These are phyloP conservation scores for Pelusios castaneus DNA, from an alignment of 2,113 vertebrate species.

Conservation along the genomic window DNA sequence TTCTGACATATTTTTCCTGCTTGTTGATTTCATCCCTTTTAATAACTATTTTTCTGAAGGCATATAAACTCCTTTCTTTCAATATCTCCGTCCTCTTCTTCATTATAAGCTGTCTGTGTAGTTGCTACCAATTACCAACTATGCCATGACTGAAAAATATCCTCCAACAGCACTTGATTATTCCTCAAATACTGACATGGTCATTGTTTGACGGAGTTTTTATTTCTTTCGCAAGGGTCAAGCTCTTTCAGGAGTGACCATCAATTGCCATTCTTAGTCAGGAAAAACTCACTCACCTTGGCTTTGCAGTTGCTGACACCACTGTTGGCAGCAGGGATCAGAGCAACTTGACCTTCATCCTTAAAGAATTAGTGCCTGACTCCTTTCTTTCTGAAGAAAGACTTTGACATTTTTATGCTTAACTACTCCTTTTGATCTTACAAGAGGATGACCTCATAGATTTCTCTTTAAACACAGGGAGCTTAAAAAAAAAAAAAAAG, in stretches of 20 bases:
- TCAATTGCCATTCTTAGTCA: not conserved
- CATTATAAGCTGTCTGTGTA: not conserved
- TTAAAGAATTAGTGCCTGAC: conserved; percentile 4
- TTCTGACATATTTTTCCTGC: not conserved
- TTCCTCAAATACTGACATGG: not conserved
- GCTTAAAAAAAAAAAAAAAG: conserved; percentile 8
- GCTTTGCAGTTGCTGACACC: not conserved
- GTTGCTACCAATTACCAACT: not conserved
- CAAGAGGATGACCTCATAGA: conserved; percentile 8
- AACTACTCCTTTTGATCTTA: not conserved
- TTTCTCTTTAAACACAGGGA: conserved; percentile 18
- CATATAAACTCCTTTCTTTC: not conserved
- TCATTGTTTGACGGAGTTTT: accelerated
- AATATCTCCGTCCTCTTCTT: not conserved
- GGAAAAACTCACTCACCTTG: not conserved
- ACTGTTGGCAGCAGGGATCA: not conserved
- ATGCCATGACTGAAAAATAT: not conserved
- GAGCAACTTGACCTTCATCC: conserved; percentile 2
- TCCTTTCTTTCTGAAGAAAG: conserved; percentile 10
- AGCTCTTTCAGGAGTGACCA: not conserved
- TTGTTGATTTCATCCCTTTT: not conserved
- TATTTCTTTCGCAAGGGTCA: not conserved
- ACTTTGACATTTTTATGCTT: conserved; percentile 14
- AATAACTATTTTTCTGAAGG: not conserved
- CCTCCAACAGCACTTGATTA: not conserved